Conservation (phyloP, 2,797 vertebrate species). For the Microctenopoma stevenorrisi region DNA sequence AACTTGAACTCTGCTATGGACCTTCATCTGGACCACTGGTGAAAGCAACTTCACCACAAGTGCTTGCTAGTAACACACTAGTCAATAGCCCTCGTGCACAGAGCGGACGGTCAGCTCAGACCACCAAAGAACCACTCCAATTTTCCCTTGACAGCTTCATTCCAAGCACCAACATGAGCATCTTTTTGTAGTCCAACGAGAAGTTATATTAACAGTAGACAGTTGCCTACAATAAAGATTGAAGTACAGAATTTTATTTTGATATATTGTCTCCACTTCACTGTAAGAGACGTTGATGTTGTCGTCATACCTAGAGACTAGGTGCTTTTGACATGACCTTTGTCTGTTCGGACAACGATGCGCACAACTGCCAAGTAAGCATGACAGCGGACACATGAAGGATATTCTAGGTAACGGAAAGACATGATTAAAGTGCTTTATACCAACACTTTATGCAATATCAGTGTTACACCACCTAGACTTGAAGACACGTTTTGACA, state of each 20-base stretch:
- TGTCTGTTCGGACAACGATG: slow-evolving; percentile 46
- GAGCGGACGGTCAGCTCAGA: slow-evolving; percentile 17
- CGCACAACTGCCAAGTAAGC: slow-evolving; percentile 51
- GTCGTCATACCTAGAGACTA: slow-evolving; percentile 23
- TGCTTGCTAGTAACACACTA: neutral
- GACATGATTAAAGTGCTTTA: slow-evolving; percentile 31
- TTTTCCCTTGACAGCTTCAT: slow-evolving; percentile 14
- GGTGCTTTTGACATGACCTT: slow-evolving; percentile 42
- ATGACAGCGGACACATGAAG: slow-evolving; percentile 39
- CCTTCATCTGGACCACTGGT: slow-evolving; percentile 97
- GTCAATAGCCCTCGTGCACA: slow-evolving; percentile 3
- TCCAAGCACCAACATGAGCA: slow-evolving; percentile 28
- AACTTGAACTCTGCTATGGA: slow-evolving; percentile 96
- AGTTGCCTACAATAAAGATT: slow-evolving; percentile 1
- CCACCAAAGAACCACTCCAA: slow-evolving; percentile 51
- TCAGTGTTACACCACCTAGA: slow-evolving; percentile 73
- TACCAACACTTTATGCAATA: slow-evolving; percentile 49
- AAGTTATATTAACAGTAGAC: slow-evolving; percentile 20
- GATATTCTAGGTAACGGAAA: slow-evolving; percentile 22
- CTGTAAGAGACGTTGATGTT: slow-evolving; percentile 21
- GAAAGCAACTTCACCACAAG: slow-evolving; percentile 51
- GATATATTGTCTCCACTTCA: slow-evolving; percentile 12
- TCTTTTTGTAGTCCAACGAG: slow-evolving; percentile 9
- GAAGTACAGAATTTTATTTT: slow-evolving; percentile 4
- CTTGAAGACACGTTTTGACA: slow-evolving; percentile 74